phyloP scores from a whole-genome alignment of 1,140 invertebrate genomes.

The Dreissena polymorpha region DNA sequence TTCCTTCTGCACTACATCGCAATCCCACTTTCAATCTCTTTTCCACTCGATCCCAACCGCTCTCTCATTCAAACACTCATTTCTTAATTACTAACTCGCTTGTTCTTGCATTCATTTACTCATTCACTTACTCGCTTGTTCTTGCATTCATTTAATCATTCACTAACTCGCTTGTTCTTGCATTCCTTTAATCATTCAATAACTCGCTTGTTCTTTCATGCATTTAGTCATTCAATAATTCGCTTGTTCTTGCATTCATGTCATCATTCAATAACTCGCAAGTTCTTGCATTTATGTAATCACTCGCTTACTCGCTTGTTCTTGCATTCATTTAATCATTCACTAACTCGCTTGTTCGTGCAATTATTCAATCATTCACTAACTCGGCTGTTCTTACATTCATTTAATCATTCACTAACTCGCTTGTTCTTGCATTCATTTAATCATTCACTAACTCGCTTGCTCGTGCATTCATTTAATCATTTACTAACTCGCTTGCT shows the following conservation, averaged over 20 bases:
- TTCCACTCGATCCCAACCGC: neutral
- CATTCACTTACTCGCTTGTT: neutral
- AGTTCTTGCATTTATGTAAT: neutral
- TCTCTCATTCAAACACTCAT: neutral
- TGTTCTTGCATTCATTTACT: neutral
- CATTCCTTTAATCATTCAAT: neutral
- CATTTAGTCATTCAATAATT: too few relatives aligned
- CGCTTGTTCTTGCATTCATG: too few relatives aligned
- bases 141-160: neutral
- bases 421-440: too few relatives aligned
- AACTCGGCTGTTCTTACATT: neutral
- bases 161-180: neutral
- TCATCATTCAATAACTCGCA: neutral
- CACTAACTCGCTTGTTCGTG: neutral
- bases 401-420: too few relatives aligned
- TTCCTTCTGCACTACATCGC: neutral
- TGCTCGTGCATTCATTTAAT: neutral
- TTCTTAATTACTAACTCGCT: neutral
- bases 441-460: neutral
- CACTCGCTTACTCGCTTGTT: neutral
- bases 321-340: neutral
- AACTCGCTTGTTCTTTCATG: neutral
- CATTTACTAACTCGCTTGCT: neutral
- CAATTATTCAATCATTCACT: neutral
- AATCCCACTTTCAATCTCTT: neutral